Percentiles rank a stretch among this genome's conserved stretches.
These are phyloP conservation scores for Reticulitermes speratus DNA, from an alignment of 1,140 invertebrate species.

Conservation along the genomic window DNA sequence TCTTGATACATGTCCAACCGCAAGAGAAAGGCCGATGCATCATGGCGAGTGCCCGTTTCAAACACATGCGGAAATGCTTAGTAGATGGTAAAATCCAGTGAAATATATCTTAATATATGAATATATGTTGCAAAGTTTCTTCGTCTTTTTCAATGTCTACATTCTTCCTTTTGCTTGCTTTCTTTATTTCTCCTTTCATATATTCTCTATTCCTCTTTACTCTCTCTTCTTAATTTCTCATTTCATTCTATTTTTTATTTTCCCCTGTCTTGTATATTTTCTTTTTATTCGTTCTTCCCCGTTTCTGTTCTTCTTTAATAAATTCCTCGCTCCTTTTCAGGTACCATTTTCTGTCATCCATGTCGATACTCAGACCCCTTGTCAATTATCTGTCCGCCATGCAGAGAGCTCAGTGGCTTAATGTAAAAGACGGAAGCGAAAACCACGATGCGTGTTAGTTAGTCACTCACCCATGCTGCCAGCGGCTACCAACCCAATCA, in stretches of 20 bases:
- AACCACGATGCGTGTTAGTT: neutral
- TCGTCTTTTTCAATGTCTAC: too few species aligned
- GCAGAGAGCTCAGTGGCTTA: neutral
- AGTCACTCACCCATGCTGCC: neutral
- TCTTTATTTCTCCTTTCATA: neutral
- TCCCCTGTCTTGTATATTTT: neutral
- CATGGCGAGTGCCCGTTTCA: too few species aligned
- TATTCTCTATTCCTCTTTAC: neutral
- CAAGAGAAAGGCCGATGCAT: too few species aligned
- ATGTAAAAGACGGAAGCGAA: neutral
- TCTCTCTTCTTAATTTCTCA: neutral
- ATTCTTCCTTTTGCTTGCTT: too few species aligned
- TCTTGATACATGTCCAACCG: too few species aligned
- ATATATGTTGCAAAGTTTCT: too few species aligned
- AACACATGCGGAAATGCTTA: too few species aligned
- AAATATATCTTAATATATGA: too few species aligned
- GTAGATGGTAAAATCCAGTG: too few species aligned
- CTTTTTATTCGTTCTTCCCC: too few species aligned
- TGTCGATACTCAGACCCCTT: neutral
- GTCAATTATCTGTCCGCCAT: neutral
- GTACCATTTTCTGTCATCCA: too few species aligned
- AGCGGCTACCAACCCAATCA: neutral
- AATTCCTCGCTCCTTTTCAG: too few species aligned
- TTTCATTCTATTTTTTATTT: neutral
- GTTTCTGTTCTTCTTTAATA: neutral